Evolutionary conservation across 2,113 vertebrate species (phyloP), one percentile per base, ranked within the genome.

Genomic region (Leptocoma aspasia): DNA sequence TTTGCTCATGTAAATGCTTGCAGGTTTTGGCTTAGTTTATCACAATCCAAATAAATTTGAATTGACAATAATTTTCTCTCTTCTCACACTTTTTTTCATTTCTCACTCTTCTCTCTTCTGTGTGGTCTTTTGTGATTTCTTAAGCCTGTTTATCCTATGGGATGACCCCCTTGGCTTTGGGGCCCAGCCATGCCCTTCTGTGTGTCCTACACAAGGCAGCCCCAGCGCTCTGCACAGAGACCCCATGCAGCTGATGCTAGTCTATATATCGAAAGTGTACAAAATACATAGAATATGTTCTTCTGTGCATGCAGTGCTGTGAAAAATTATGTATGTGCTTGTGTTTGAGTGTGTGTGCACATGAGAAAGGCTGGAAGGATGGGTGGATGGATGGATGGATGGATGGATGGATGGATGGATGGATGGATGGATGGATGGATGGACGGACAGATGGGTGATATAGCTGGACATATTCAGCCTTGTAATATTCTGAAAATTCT

Each of bases 201-300:
- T 50, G 44, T 5, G 15, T 72, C 31, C 33, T 28, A 14, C 13
- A 11, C 2, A 15, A 19, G 27, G 16, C 28, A 90, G 26, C 2
- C 15, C 16, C 0, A 1, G 16, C 0, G 0, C 15, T 21, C 13
- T 9, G 27, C 15, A 35, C 42, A 70, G 22, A 31, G 11, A 19
- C 10, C 15, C 6, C 18, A 11, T 2, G 2, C 10, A 41, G 19
- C 11, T 3, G 2, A 31, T 37, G 41, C 3, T 52, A 39, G 5
- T 16, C 6, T 26, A 41, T 10, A 18, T 7, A 41, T 12, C 2
- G 42, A 28, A 75, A 86, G 3, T 56, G n/a, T 6, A 19, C 8
- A 44, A 82, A 54, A 22, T 30, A 9, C 1, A 33, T 13, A 44
- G 41, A 73, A 17, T 7, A 22, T 23, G 49, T 39, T 57, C 13